A percentile compares a stretch with the other conserved stretches of the same genome.
phyloP scores from a whole-genome alignment of 23 tunicate genomes.

The Oikopleura albicans region DNA sequence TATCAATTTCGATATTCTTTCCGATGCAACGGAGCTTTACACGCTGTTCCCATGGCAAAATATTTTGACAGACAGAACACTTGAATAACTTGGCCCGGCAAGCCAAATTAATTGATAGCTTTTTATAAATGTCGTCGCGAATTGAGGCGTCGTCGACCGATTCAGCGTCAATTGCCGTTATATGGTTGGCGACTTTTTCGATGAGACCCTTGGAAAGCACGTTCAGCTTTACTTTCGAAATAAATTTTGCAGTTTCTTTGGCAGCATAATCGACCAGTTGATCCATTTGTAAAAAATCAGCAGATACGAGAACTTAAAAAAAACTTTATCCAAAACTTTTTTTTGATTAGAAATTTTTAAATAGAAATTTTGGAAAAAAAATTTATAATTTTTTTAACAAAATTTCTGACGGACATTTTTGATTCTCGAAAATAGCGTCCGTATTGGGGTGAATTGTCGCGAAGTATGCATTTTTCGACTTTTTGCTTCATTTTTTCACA shows the following conservation, averaged over 20 bases:
- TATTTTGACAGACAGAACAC: not conserved
- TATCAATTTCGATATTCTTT: not conserved
- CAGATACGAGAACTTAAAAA: slow-evolving; percentile 61
- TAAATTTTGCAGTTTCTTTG: not conserved
- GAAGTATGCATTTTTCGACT: too few species aligned
- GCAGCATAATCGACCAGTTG: slow-evolving; percentile 32
- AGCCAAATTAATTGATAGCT: not conserved
- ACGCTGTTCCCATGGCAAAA: not conserved
- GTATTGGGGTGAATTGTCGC: too few species aligned
- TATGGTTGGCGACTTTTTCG: not conserved
- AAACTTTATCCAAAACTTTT: too few species aligned
- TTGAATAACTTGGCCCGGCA: not conserved
- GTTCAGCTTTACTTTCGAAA: not conserved
- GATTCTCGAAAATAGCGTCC: too few species aligned
- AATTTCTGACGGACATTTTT: too few species aligned
- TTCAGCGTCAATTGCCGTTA: not conserved
- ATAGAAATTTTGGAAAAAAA: too few species aligned
- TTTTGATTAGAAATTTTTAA: too few species aligned
- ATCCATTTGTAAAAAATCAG: slow-evolving; percentile 88
- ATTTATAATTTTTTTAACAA: too few species aligned
- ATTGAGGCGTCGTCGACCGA: not conserved
- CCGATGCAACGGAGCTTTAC: not conserved
- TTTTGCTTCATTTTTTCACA: too few species aligned
- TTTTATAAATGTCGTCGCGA: not conserved
- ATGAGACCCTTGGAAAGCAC: not conserved